Percentiles rank a stretch among this genome's conserved stretches.
These are phyloP conservation scores for Corapipo altera DNA, from an alignment of 2,113 vertebrate genomes.

Conservation along the genomic window DNA sequence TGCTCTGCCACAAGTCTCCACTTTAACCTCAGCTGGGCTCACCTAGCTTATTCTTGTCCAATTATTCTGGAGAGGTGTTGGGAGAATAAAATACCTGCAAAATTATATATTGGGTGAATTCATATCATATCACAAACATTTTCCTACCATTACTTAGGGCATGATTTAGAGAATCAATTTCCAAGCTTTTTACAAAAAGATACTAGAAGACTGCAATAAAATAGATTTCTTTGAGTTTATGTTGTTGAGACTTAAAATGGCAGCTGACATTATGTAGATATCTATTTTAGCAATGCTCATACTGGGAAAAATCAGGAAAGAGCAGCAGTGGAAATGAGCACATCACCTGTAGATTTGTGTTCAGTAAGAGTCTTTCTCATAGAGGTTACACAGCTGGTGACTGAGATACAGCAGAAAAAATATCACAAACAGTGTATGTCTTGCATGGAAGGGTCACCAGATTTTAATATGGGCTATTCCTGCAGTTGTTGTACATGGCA, in stretches of 20 bases:
- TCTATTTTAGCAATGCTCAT: neutral
- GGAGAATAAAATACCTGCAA: neutral
- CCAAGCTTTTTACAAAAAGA: neutral
- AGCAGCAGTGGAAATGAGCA: neutral
- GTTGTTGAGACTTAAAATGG: neutral
- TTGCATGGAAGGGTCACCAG: neutral
- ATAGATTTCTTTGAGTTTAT: neutral
- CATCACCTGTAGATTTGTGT: neutral
- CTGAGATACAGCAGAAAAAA: neutral
- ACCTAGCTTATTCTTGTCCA: neutral
- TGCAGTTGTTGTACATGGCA: neutral
- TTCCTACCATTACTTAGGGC: neutral
- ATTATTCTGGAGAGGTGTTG: neutral
- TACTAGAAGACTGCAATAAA: neutral
- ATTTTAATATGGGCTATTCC: neutral
- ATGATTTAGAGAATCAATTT: neutral
- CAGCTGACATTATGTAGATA: neutral
- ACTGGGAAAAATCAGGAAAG: neutral
- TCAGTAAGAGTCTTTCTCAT: neutral
- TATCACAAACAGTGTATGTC: neutral
- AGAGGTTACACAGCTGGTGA: constrained; percentile 10
- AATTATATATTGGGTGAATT: neutral
- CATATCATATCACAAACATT: neutral
- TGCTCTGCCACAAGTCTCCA: neutral
- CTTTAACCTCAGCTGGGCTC: neutral